Conservation (phyloP, 1,140 invertebrate genomes). For the Heterodera schachtii region DNA sequence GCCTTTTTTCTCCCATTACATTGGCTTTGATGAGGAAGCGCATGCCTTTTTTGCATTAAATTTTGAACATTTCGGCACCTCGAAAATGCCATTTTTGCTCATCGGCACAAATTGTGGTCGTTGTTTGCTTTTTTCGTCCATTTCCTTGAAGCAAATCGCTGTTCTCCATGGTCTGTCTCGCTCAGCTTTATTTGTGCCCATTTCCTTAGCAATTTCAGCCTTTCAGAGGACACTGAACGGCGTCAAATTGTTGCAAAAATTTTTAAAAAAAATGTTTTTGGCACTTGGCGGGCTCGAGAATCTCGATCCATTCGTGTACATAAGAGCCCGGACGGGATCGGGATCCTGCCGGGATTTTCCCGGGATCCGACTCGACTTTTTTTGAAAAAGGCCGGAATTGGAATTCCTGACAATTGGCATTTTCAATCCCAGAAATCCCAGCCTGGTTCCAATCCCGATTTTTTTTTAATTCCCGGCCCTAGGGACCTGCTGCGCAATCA, state of each 20-base stretch:
- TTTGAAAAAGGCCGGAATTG: no score
- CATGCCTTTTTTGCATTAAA: not conserved
- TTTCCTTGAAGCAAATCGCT: conserved; percentile 3
- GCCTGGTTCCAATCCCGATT: no score
- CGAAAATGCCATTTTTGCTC: conserved; percentile 9
- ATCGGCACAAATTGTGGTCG: conserved; percentile 25
- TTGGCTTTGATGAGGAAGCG: not conserved
- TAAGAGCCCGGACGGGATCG: no score
- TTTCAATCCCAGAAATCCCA: no score
- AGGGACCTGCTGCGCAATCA: no score
- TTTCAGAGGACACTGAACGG: conserved; percentile 19
- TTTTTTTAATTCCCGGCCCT: no score
- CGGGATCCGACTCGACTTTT: no score
- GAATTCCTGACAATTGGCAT: no score
- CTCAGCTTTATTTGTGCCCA: not conserved
- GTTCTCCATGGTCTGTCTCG: not conserved
- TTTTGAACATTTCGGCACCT: not conserved
- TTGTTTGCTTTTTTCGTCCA: conserved; percentile 13
- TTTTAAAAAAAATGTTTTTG: no score
- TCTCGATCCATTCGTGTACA: no score
- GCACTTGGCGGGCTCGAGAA: no score
- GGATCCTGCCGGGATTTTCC: no score
- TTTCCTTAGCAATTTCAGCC: conserved; percentile 2
- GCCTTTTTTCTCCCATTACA: conserved; percentile 7
- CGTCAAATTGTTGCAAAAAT: conserved; percentile 29